Evolutionary conservation across 2,888 invertebrate species (phyloP), one percentile per base, ranked within the genome.

Genomic region (Agriotes lineatus): DNA sequence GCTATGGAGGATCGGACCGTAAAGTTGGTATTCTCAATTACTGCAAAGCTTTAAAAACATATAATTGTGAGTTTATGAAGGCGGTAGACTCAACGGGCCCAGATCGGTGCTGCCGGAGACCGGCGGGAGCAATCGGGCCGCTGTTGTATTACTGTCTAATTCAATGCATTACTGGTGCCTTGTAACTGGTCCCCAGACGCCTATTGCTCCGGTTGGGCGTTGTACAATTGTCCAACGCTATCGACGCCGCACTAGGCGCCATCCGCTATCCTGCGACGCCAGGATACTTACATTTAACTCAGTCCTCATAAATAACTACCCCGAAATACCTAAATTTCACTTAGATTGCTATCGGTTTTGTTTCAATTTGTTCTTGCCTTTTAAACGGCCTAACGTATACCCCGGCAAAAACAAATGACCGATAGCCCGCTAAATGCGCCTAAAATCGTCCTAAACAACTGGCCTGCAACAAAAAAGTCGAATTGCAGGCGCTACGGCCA

Each of bases 61-160:
- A 75, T 76, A 75, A 75, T 75, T 74, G 68, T 67, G 73, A 74
- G 74, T 76, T 76, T 76, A 76, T 76, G 75, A 75, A 76, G 74
- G 72, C 71, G 69, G 75, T 70, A 73, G 76, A 71, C 72, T 69
- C 71, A 60, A 72, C 70, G 75, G 76, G 69, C 72, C 73, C 75
- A 72, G 75, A 75, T 75, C 74, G 75, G 77, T 74, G 74, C 75
- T 75, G 71, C 69, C 72, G 71, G 70, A 71, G 74, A 73, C 79
- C 76, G 67, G 68, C 70, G 81, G 81, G 80, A 80, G 78, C 80
- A 80, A 82, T 82, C 80, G 80, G 76, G 76, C 75, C 80, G 79
- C 80, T 80, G 81, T 82, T 86, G 85, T 86, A 86, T 86, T 86
- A 86, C 86, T 85, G 86, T 86, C 86, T 87, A 87, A 87, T 87